phyloP scores from a whole-genome alignment of 2,113 vertebrate species.

The Lagopus leucura region DNA sequence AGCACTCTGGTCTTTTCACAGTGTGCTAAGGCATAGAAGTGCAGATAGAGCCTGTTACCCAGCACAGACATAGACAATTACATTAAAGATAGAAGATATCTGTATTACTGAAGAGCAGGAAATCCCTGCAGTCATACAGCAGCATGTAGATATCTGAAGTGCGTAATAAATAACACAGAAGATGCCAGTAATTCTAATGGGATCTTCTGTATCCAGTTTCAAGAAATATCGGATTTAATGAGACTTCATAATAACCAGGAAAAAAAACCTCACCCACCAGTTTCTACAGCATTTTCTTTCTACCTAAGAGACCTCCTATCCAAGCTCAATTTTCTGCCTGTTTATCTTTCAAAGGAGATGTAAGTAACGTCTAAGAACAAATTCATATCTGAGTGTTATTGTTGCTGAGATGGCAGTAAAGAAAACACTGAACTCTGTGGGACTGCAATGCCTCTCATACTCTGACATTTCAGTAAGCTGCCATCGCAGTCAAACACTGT shows the following conservation, averaged over 20 bases:
- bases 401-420: slow-evolving; percentile 8
- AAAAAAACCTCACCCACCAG: background rate
- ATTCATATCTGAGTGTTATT: background rate
- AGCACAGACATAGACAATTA: background rate
- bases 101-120: background rate
- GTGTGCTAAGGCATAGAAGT: background rate
- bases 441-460: background rate
- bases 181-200: background rate
- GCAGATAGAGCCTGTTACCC: background rate
- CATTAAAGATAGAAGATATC: background rate
- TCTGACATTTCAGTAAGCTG: background rate
- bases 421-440: background rate
- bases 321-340: background rate
- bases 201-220: background rate
- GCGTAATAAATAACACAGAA: background rate
- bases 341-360: background rate
- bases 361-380: background rate
- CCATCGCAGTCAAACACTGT: background rate
- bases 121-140: background rate
- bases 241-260: background rate
- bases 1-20: background rate
- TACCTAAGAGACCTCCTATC: background rate
- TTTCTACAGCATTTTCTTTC: background rate
- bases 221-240: background rate
- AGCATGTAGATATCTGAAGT: background rate